Evolutionary conservation across 2,113 vertebrate genomes (phyloP), one percentile per base, ranked within the genome.

Genomic region (Desmodus rotundus): DNA sequence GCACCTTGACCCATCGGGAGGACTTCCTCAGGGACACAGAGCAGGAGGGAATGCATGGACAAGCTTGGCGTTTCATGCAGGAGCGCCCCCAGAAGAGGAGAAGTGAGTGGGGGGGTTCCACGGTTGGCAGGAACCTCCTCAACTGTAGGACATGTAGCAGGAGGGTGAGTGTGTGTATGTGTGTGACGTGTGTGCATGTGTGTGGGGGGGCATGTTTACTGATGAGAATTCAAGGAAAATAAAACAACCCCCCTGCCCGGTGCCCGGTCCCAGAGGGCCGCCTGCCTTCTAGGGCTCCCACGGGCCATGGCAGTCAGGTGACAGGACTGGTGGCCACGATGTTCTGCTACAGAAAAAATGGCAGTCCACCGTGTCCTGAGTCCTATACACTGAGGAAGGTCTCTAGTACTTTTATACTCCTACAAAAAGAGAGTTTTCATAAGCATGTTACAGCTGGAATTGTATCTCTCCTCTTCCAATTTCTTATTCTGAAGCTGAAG

Each of bases 241-340:
- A 26, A 20, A 61, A 38, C 3, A 12, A 2, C 7, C 0, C 12
- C 6, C n/a, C 52, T 67, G 9, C 11, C 22, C 22, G 56, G 3
- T 31, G 4, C 19, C 33, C 16, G 3, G 33, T n/a, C n/a, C n/a
- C n/a, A n/a, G n/a, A 61, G 12, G 70, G 0, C 2, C 70, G 10
- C 22, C 28, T 10, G 41, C n/a, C 11, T 77, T 31, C 43, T 16
- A 74, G 45, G 67, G 2, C 5, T 4, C 6, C 11, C 17, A 3
- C 0, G 24, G 13, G 24, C 28, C 2, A 15, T 47, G 5, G 9
- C 41, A 15, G 11, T 16, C 17, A 31, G 26, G 12, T 28, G 15
- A 14, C 28, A 41, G 72, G 2, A 16, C 7, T 24, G n/a, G 5
- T 5, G 24, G 31, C 0, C 36, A 22, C 3, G 41, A 16, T 7